Percentiles rank a stretch among this genome's conserved stretches.
Evolutionary conservation across 2,113 vertebrate genomes (phyloP).

Genomic region (Dolichotis patagonum): DNA sequence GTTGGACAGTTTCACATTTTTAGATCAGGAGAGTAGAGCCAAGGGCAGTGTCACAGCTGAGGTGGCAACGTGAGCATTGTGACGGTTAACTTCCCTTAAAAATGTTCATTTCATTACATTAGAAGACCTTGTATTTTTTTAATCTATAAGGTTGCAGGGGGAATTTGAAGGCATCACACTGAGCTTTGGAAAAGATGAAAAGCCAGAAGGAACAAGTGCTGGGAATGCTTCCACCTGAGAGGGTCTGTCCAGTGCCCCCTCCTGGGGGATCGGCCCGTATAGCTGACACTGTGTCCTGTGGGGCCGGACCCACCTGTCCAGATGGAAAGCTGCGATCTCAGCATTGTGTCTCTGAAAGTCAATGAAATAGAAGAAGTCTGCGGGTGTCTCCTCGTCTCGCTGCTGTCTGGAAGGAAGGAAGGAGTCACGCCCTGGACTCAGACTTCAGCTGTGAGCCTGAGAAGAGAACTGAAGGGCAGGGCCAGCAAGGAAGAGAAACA

Average conservation of each 20-base stretch:
- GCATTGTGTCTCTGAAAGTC: slow-evolving; percentile 98
- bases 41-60: not conserved
- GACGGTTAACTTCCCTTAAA: not conserved
- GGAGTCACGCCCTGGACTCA: slow-evolving; percentile 50
- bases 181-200: not conserved
- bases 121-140: not conserved
- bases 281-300: rapidly evolving
- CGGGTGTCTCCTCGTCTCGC: slow-evolving; percentile 94
- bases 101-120: not conserved
- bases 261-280: rapidly evolving
- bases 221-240: not conserved
- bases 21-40: not conserved
- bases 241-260: not conserved
- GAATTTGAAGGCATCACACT: not conserved
- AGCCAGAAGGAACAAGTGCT: not conserved
- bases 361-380: slow-evolving; percentile 96
- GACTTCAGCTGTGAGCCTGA: not conserved
- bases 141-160: not conserved
- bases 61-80: not conserved
- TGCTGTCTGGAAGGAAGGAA: slow-evolving; percentile 90
- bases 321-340: slow-evolving; percentile 97
- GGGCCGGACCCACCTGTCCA: slow-evolving; percentile 91
- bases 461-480: not conserved
- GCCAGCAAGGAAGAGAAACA: rapidly evolving
- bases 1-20: not conserved